These are phyloP conservation scores for Toxostoma redivivum DNA, from an alignment of 2,113 vertebrate genomes.

Conservation along the genomic window DNA sequence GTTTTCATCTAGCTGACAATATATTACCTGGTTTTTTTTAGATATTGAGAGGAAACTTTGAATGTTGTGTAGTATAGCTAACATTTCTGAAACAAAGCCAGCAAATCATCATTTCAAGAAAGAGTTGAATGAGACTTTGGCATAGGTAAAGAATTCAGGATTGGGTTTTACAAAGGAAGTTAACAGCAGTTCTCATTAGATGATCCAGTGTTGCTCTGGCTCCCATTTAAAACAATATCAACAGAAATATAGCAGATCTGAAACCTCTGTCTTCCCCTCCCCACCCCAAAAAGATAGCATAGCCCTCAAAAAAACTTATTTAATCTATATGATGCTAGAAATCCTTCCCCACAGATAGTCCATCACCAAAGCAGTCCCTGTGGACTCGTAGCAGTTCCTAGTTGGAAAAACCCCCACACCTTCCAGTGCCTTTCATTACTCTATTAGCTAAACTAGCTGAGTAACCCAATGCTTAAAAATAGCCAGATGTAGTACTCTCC, in stretches of 20 bases:
- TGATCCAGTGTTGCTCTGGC: fast-evolving
- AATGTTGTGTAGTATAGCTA: background rate
- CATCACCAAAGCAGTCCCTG: background rate
- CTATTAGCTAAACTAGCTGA: background rate
- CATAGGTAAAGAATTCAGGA: background rate
- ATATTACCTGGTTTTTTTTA: background rate
- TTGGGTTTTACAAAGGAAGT: background rate
- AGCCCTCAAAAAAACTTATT: background rate
- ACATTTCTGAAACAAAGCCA: background rate
- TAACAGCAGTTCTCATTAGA: background rate
- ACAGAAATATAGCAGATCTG: background rate
- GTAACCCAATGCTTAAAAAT: background rate
- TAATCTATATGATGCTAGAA: background rate
- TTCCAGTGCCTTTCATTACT: background rate
- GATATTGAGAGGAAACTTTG: background rate
- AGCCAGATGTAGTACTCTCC: background rate
- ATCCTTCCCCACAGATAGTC: background rate
- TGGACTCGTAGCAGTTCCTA: background rate
- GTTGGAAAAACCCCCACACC: background rate
- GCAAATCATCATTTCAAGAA: background rate
- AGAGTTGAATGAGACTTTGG: background rate
- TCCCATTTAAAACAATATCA: background rate
- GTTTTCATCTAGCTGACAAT: background rate
- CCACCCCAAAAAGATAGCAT: background rate
- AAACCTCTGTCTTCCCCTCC: background rate